These are phyloP conservation scores for Tetramorium parvispinum DNA, from an alignment of 1,140 invertebrate genomes.

Conservation along the genomic window DNA sequence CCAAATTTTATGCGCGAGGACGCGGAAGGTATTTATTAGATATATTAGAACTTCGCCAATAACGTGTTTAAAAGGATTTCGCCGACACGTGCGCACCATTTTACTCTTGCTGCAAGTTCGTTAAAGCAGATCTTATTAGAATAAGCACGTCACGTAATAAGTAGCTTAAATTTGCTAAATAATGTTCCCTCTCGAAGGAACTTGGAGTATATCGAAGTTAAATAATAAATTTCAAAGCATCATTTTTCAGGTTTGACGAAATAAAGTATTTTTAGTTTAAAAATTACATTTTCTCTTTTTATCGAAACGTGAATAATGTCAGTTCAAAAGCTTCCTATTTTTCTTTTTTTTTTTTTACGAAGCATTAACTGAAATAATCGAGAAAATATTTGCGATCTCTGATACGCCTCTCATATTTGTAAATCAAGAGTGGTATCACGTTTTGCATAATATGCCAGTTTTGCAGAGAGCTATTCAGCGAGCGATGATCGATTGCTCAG, in stretches of 20 bases:
- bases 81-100: slow-evolving; percentile 17
- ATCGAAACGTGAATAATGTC: background rate
- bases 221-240: background rate
- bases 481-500: slow-evolving; percentile 27
- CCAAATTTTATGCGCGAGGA: slow-evolving; percentile 11
- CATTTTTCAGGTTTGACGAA: background rate
- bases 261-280: background rate
- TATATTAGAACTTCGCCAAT: slow-evolving; percentile 1
- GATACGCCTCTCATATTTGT: background rate
- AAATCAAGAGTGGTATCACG: background rate
- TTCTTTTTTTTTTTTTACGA: background rate
- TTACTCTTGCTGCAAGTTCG: background rate
- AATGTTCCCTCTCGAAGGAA: background rate
- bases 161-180: slow-evolving; percentile 13
- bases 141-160: slow-evolving; percentile 35
- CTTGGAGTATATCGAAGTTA: background rate
- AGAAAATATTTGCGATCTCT: background rate
- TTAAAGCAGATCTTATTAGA: slow-evolving; percentile 23
- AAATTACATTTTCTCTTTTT: background rate
- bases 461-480: background rate
- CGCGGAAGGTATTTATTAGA: background rate
- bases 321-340: background rate
- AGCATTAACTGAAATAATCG: background rate
- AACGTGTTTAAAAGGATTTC: slow-evolving; percentile 28
- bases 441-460: slow-evolving; percentile 35